phyloP scores from a whole-genome alignment of 1,140 invertebrate species.

The Diuraphis noxia region DNA sequence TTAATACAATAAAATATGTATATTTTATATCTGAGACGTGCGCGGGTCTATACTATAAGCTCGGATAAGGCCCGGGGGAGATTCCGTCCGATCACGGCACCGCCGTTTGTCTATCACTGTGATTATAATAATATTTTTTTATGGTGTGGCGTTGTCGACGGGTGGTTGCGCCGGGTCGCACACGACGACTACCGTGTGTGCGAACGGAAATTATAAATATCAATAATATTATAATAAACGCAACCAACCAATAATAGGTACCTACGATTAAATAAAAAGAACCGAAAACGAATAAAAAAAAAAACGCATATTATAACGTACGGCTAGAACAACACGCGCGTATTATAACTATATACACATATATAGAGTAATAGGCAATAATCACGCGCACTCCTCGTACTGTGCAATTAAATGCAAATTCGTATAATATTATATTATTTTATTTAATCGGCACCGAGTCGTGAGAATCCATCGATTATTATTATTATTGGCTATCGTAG shows the following conservation, averaged over 20 bases:
- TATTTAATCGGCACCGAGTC: not conserved
- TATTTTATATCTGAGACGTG: not conserved
- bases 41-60: not conserved
- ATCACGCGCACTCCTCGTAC: not conserved
- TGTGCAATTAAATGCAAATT: conserved; percentile 27
- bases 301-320: not conserved
- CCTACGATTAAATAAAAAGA: no score
- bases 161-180: not conserved
- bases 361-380: not conserved
- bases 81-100: not conserved
- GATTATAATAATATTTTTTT: not conserved
- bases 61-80: not conserved
- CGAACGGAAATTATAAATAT: not conserved
- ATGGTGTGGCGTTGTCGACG: not conserved
- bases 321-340: not conserved
- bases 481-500: not conserved
- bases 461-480: conserved; percentile 15
- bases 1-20: not conserved
- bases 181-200: not conserved
- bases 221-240: not conserved
- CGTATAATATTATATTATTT: not conserved
- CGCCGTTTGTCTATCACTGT: not conserved
- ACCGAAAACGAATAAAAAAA: no score
- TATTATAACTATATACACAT: not conserved
- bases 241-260: not conserved